Conservation (phyloP, 2,113 vertebrate species). For the Ursus arctos region DNA sequence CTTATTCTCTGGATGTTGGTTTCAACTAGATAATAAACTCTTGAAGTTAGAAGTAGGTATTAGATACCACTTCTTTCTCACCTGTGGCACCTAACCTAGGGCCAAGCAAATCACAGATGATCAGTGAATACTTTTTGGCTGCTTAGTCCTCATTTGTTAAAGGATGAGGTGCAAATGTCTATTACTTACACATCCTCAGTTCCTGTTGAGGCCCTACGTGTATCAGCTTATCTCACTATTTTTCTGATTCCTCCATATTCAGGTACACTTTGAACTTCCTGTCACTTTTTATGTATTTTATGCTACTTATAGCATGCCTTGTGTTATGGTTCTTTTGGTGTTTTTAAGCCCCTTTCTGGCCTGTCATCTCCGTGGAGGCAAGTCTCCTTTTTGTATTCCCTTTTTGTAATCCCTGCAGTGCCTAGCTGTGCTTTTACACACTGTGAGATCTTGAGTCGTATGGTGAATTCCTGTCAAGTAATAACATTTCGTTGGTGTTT, state of each 20-base stretch:
- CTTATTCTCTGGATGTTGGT: not conserved
- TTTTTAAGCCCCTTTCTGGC: not conserved
- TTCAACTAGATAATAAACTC: conserved; percentile 26
- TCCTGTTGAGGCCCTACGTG: not conserved
- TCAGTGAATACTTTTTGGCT: not conserved
- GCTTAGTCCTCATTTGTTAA: not conserved
- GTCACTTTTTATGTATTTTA: not conserved
- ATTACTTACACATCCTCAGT: not conserved
- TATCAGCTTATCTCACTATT: not conserved
- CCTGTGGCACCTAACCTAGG: not conserved
- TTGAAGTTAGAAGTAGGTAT: not conserved
- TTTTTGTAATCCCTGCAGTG: not conserved
- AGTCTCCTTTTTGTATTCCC: not conserved
- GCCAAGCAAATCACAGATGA: not conserved
- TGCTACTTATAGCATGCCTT: not conserved
- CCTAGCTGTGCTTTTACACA: not conserved
- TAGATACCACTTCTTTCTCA: not conserved
- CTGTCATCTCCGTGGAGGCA: not conserved
- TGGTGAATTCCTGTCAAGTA: not conserved
- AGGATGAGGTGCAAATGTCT: not conserved
- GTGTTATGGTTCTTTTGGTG: not conserved
- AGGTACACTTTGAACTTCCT: conserved; percentile 44
- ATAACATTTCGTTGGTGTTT: conserved; percentile 9
- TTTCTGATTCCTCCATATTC: not conserved
- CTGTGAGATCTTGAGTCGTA: not conserved